Evolutionary conservation across 2,797 vertebrate species (phyloP).

Genomic region (Gadopsis marmoratus): DNA sequence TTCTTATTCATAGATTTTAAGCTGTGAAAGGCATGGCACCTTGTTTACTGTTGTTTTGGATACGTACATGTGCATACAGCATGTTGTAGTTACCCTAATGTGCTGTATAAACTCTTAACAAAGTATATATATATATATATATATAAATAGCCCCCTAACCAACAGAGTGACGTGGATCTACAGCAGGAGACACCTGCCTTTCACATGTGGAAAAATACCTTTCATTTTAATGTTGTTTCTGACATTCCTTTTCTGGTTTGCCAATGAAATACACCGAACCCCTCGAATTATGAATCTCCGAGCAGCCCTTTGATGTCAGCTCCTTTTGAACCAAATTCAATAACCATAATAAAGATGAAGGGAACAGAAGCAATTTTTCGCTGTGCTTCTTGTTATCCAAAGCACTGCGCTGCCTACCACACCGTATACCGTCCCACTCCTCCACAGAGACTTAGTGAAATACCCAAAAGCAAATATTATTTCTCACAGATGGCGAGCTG

Average conservation of each 20-base stretch:
- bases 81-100: neutral
- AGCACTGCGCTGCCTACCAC: conserved; percentile 50
- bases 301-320: conserved; percentile 84
- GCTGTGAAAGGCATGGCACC: neutral
- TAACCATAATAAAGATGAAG: conserved; percentile 86
- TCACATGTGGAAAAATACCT: conserved; percentile 61
- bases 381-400: conserved; percentile 69
- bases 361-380: conserved; percentile 80
- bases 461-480: conserved; percentile 76
- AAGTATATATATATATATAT: neutral
- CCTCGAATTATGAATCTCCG: conserved; percentile 82
- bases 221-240: conserved; percentile 78
- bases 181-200: conserved; percentile 56
- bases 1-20: neutral
- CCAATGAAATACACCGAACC: conserved; percentile 80
- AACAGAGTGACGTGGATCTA: conserved; percentile 18
- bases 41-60: neutral
- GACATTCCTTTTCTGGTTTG: conserved; percentile 74
- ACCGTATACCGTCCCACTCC: conserved; percentile 23
- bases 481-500: conserved; percentile 65
- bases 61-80: neutral
- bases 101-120: conserved; percentile 7
- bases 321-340: conserved; percentile 88
- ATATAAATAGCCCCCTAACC: neutral
- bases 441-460: conserved; percentile 60